Evolutionary conservation across 2,888 invertebrate genomes (phyloP).

Genomic region (Megaustenia siamemsis): DNA sequence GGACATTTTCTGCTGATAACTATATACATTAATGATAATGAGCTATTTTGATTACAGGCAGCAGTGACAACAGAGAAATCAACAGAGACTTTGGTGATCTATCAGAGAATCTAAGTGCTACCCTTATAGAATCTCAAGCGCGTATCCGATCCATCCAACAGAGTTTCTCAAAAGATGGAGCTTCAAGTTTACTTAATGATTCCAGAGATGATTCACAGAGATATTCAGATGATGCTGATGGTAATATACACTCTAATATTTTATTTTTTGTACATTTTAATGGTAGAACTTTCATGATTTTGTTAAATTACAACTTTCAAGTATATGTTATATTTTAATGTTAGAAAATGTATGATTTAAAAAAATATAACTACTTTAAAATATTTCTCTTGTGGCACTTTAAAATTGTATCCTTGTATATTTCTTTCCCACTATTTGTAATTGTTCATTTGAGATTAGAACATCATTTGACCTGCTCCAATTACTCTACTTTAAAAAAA

Average conservation of each 20-base stretch:
- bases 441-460: too few species aligned
- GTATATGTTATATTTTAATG: not conserved
- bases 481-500: too few species aligned
- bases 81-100: not conserved
- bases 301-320: not conserved
- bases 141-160: conserved; percentile 47
- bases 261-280: not conserved
- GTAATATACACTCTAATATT: conserved; percentile 3
- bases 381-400: too few species aligned
- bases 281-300: too few species aligned
- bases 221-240: conserved; percentile 40
- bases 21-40: not conserved
- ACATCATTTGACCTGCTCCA: too few species aligned
- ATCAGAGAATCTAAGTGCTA: conserved; percentile 39
- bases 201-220: conserved; percentile 51
- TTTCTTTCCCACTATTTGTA: not conserved
- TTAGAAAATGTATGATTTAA: too few species aligned
- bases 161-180: conserved; percentile 7
- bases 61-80: not conserved
- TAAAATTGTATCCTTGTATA: not conserved
- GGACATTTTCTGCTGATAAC: too few species aligned
- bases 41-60: not conserved
- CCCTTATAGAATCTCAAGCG: conserved; percentile 55
- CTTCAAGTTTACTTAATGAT: conserved; percentile 41
- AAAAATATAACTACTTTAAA: too few species aligned